phyloP scores from a whole-genome alignment of 2,888 invertebrate species.

The Plebejus melissa region DNA sequence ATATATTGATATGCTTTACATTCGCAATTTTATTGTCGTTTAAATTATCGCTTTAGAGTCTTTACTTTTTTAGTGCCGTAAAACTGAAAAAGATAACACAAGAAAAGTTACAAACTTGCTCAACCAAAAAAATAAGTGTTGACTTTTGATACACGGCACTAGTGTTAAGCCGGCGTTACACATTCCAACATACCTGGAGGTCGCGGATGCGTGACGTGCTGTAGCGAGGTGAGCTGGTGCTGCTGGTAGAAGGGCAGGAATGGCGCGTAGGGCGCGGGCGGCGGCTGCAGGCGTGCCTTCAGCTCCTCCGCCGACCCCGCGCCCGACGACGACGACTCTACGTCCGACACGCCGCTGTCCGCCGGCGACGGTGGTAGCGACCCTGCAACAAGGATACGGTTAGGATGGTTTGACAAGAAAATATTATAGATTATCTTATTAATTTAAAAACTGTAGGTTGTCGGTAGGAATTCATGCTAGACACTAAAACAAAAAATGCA shows the following conservation, averaged over 20 bases:
- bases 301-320: conserved; percentile 89
- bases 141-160: not conserved
- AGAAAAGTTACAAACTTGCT: too few species aligned
- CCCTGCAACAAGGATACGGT: conserved; percentile 74
- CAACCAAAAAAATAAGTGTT: too few species aligned
- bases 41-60: not conserved
- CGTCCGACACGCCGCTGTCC: conserved; percentile 97
- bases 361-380: conserved; percentile 98
- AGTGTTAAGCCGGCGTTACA: not conserved
- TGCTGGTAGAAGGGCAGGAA: conserved; percentile 86
- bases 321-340: conserved; percentile 94
- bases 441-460: too few species aligned
- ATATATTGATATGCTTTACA: not conserved
- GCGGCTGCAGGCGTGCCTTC: conserved; percentile 90
- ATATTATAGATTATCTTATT: too few species aligned
- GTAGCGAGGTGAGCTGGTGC: conserved; percentile 74
- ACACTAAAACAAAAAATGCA: too few species aligned
- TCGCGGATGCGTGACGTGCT: conserved; percentile 70
- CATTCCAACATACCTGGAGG: conserved; percentile 55
- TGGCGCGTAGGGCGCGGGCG: conserved; percentile 70
- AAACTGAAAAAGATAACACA: too few species aligned
- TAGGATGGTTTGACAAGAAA: not conserved
- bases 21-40: not conserved
- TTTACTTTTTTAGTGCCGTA: not conserved
- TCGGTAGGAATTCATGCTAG: too few species aligned